Conservation (phyloP, 2,113 vertebrate genomes). For the Andinoacara biseriatus region DNA sequence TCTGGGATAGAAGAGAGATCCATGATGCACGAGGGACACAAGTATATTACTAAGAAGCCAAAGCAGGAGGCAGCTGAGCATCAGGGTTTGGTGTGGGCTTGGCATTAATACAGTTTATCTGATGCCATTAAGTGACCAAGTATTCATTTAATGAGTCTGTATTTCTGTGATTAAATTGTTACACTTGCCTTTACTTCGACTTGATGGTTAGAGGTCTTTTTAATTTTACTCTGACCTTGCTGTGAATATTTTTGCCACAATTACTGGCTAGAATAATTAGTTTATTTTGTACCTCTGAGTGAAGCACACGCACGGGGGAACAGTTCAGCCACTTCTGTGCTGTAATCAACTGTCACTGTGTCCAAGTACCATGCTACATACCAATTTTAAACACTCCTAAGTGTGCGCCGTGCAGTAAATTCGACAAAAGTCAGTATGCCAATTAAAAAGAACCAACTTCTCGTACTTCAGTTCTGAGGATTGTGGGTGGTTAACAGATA, state of each 20-base stretch:
- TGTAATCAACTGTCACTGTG: neutral
- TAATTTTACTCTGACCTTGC: too few relatives aligned
- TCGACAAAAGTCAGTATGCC: neutral
- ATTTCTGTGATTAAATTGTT: neutral
- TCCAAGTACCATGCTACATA: neutral
- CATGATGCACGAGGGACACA: neutral
- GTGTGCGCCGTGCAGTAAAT: neutral
- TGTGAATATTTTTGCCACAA: too few relatives aligned
- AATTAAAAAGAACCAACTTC: neutral
- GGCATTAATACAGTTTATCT: neutral
- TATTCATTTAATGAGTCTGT: too few relatives aligned
- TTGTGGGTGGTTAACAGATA: neutral
- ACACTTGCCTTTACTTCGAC: neutral
- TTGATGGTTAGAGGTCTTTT: neutral
- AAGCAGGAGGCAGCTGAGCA: neutral
- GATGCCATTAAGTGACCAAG: neutral
- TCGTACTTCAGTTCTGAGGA: neutral
- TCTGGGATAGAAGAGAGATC: neutral
- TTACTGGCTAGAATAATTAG: too few relatives aligned
- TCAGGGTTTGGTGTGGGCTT: neutral
- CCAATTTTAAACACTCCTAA: fast-evolving
- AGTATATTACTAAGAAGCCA: neutral
- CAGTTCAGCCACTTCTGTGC: neutral
- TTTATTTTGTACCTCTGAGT: neutral
- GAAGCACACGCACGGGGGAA: neutral